These are phyloP conservation scores for Elegia similella DNA, from an alignment of 2,888 invertebrate genomes.

Conservation along the genomic window DNA sequence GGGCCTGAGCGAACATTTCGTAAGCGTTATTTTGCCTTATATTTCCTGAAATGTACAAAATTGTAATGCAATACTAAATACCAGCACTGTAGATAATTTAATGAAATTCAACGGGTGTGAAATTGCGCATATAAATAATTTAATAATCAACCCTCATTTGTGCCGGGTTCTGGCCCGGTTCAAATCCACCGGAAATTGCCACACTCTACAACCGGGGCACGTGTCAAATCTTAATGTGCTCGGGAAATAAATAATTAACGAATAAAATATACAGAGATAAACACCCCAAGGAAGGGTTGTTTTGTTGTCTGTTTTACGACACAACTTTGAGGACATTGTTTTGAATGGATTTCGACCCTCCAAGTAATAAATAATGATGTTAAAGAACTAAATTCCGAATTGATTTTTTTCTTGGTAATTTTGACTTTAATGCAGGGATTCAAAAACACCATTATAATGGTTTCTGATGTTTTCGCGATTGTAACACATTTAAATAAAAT, in stretches of 20 bases:
- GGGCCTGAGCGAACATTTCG: no score
- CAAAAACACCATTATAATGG: no score
- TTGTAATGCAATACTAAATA: no score
- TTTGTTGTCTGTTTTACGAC: constrained; percentile 9
- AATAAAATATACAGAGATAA: constrained; percentile 18
- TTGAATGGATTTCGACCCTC: neutral
- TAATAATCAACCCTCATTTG: neutral
- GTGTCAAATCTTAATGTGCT: constrained; percentile 19
- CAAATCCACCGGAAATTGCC: constrained; percentile 15
- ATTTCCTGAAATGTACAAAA: no score
- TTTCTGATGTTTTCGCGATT: no score
- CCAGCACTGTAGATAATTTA: neutral
- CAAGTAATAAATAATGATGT: neutral
- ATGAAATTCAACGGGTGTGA: neutral
- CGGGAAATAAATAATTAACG: constrained; percentile 20
- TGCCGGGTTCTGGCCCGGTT: neutral
- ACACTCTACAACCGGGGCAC: constrained; percentile 14
- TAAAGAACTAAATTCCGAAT: no score
- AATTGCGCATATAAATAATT: constrained; percentile 9
- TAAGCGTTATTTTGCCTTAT: no score
- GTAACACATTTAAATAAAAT: no score
- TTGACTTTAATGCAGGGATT: no score
- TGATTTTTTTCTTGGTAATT: no score
- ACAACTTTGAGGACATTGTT: neutral
- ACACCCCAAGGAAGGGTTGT: constrained; percentile 17